Evolutionary conservation across 2,113 vertebrate species (phyloP).

Genomic region (Misgurnus mizolepis): DNA sequence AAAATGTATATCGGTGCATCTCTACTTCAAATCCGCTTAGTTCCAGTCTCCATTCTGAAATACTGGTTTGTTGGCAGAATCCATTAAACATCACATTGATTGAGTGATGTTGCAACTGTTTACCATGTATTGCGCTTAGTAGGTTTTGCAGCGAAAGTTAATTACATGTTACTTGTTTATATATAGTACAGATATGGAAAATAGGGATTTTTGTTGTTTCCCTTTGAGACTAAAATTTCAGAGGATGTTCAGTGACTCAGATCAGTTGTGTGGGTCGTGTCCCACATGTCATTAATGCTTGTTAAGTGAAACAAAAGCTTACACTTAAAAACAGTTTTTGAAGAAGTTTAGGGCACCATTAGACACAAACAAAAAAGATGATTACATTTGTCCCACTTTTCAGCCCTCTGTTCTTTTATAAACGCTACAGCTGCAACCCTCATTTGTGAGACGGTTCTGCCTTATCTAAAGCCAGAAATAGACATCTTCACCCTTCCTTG

Average conservation of each 20-base stretch:
- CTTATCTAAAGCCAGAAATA: constrained; percentile 13
- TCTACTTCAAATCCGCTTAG: too few species aligned
- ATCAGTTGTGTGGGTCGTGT: neutral
- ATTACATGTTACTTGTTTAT: neutral
- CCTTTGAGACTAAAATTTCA: constrained; percentile 12
- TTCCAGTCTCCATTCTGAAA: too few species aligned
- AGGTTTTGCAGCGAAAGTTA: too few species aligned
- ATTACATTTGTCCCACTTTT: neutral
- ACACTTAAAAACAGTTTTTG: constrained; percentile 33
- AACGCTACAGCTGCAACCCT: constrained; percentile 15
- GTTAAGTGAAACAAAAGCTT: neutral
- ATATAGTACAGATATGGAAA: neutral
- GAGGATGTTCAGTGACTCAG: neutral
- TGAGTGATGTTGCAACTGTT: too few species aligned
- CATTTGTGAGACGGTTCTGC: neutral
- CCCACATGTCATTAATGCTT: constrained; percentile 1
- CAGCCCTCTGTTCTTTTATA: neutral
- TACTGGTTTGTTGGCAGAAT: too few species aligned
- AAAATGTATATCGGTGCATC: too few species aligned
- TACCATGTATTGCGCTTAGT: too few species aligned
- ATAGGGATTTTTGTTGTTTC: neutral
- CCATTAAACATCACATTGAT: too few species aligned
- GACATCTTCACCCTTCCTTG: constrained; percentile 5
- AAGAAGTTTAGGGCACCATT: neutral
- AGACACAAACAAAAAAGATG: constrained; percentile 13